These are phyloP conservation scores for Yponomeuta sedellus DNA, from an alignment of 2,888 invertebrate genomes.

Conservation along the genomic window DNA sequence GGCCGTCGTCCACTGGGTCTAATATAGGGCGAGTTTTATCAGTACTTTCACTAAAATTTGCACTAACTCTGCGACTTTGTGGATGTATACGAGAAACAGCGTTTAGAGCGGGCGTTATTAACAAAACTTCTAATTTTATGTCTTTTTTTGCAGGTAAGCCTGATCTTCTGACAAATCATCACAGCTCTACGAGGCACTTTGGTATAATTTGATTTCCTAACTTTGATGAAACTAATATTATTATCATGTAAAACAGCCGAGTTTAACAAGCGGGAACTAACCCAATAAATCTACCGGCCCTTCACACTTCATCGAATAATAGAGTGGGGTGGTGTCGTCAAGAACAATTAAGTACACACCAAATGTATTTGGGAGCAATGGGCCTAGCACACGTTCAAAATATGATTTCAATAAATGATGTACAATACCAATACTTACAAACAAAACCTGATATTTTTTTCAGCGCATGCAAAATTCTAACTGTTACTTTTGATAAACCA, in stretches of 20 bases:
- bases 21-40: constrained; percentile 67
- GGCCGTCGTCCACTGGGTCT: constrained; percentile 45
- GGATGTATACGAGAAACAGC: constrained; percentile 11
- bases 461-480: too few relatives aligned
- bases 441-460: too few relatives aligned
- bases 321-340: constrained; percentile 44
- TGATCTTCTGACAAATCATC: background rate
- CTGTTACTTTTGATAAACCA: too few relatives aligned
- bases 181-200: background rate
- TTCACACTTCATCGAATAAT: constrained; percentile 67
- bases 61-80: constrained; percentile 46
- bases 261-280: constrained; percentile 48
- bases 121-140: background rate
- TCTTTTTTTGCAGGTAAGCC: constrained; percentile 17
- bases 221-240: constrained; percentile 49
- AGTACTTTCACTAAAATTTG: constrained; percentile 54
- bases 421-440: too few relatives aligned
- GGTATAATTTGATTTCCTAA: constrained; percentile 8
- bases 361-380: constrained; percentile 43
- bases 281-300: constrained; percentile 55
- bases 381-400: constrained; percentile 14
- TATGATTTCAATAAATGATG: too few relatives aligned
- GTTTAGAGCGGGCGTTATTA: background rate
- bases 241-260: constrained; percentile 43
- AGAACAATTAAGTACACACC: constrained; percentile 50